Evolutionary conservation across 2,888 invertebrate species (phyloP).

Genomic region (Muscina levida): DNA sequence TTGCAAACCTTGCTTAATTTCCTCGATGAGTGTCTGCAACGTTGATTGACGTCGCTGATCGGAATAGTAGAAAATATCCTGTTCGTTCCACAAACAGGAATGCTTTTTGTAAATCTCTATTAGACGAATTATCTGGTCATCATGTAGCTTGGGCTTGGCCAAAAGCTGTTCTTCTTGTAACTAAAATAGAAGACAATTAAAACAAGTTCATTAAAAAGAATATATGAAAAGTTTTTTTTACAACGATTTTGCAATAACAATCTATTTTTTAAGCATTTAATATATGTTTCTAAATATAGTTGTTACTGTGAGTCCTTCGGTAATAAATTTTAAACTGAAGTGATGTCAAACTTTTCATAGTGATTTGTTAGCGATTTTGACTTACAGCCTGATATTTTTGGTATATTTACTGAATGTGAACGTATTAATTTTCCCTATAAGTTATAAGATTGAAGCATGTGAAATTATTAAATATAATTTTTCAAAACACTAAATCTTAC

Average conservation of each 20-base stretch:
- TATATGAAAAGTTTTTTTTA: too few relatives aligned
- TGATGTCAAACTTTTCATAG: too few relatives aligned
- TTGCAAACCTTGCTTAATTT: conserved; percentile 68
- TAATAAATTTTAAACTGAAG: too few relatives aligned
- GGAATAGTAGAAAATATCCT: conserved; percentile 63
- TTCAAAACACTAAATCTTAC: too few relatives aligned
- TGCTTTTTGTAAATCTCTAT: conserved; percentile 59
- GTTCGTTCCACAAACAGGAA: conserved; percentile 64
- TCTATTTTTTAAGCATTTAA: neutral
- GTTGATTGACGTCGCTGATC: conserved; percentile 62
- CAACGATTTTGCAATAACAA: neutral
- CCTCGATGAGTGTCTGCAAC: conserved; percentile 34
- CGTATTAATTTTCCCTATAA: too few relatives aligned
- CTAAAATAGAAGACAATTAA: conserved; percentile 25
- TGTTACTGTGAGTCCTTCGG: too few relatives aligned
- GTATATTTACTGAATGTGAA: too few relatives aligned
- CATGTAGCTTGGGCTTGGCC: conserved; percentile 54
- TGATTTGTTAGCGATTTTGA: too few relatives aligned
- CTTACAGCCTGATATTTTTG: too few relatives aligned
- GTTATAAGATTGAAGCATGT: too few relatives aligned
- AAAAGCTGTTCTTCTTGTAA: conserved; percentile 58
- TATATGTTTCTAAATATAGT: neutral
- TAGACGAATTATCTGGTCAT: conserved; percentile 53
- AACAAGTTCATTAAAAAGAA: neutral
- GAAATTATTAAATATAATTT: too few relatives aligned